Evolutionary conservation across 2,888 invertebrate species (phyloP), one percentile per base, ranked within the genome.

Genomic region (Dasypolia templi): DNA sequence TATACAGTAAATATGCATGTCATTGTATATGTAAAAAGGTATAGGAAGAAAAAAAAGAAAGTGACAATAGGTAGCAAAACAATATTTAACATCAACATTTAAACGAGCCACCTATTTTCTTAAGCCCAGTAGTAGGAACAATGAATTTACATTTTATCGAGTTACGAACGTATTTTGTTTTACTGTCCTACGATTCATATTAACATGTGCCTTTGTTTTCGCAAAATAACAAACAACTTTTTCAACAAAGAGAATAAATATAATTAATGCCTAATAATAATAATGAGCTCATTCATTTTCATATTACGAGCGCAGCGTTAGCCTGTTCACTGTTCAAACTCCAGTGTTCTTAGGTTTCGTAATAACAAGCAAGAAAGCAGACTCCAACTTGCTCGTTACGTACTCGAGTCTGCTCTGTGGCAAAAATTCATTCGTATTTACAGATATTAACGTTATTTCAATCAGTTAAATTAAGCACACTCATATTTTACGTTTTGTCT

Each of bases 351-450:
- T 51, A 53, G 63, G 56, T 75, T 62, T 66, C 65, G 22, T 51
- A 64, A 70, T 70, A 66, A 81, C 42, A 63, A 66, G 53, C 59
- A 29, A 35, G 81, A 32, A 75, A 81, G 22, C 35, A 44, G 63
- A 78, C 53, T 44, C 63, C n/a, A 3, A 9, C 32, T 79, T n/a
- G 72, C 64, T 68, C 53, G 55, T 81, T 78, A 49, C n/a, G 7
- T 51, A 26, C 14, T 42, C 35, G 7, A 19, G 2, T 62, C 42
- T 22, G 35, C 22, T 53, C 0, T 72, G 26, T 5, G 14, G 39
- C 46, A 64, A 49, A 11, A 1, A 49, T 51, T 12, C 11, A 12
- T 51, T n/a, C 51, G 12, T 39, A 39, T 5, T 35, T 5, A 5
- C 5, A 35, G 35, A 5, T 35, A 5, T 35, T 35, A 35, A 5